Conservation (phyloP, 2,797 vertebrate species). For the Anas bernieri region DNA sequence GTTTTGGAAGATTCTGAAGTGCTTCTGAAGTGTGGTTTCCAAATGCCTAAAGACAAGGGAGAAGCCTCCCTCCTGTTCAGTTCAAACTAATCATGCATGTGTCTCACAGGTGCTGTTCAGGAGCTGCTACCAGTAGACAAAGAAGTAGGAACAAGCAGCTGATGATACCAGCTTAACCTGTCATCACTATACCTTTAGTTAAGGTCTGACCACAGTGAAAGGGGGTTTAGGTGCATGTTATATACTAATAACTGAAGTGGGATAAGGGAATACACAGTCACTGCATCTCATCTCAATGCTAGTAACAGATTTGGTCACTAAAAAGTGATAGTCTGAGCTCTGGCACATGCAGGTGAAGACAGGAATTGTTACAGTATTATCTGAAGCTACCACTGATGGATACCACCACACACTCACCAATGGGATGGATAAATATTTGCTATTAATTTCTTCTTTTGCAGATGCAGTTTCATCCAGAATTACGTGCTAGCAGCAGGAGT, state of each 20-base stretch:
- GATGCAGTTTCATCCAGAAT: background rate
- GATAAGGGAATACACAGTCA: background rate
- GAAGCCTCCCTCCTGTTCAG: background rate
- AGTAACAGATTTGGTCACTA: background rate
- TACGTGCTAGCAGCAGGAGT: background rate
- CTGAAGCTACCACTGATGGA: background rate
- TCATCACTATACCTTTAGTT: background rate
- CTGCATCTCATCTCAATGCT: background rate
- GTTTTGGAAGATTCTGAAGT: background rate
- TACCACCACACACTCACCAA: background rate
- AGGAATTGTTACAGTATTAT: background rate
- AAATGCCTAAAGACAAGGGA: background rate
- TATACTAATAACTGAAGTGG: background rate
- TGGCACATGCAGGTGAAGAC: background rate
- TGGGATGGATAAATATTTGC: conserved; percentile 50
- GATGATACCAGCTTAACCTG: background rate
- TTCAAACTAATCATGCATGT: background rate
- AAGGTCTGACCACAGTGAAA: background rate
- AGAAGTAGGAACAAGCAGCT: background rate
- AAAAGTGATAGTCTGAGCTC: background rate
- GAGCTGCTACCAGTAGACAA: background rate
- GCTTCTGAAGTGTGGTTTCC: background rate
- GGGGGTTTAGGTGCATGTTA: background rate
- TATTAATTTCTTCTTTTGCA: conserved; percentile 49
- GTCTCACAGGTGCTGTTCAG: background rate